Percentiles rank a stretch among this genome's conserved stretches.
phyloP scores from a whole-genome alignment of 2,888 invertebrate species.

The Cistogaster globosa region DNA sequence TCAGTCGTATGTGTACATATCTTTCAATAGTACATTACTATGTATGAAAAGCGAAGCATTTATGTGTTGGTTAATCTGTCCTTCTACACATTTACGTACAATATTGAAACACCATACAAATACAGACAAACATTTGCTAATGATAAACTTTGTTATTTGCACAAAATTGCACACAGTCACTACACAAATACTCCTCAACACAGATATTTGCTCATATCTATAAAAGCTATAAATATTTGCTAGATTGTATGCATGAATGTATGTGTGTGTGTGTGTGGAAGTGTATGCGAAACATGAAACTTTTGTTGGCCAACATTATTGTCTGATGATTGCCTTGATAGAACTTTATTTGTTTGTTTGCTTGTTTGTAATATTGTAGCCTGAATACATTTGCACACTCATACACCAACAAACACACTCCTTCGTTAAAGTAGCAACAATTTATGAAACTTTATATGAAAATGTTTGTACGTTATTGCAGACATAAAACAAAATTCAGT shows the following conservation, averaged over 20 bases:
- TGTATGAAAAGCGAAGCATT: not conserved
- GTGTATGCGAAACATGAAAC: constrained; percentile 26
- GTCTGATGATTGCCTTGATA: constrained; percentile 67
- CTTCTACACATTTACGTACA: constrained; percentile 28
- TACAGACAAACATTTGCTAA: constrained; percentile 41
- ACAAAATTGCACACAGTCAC: constrained; percentile 13
- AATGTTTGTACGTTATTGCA: constrained; percentile 7
- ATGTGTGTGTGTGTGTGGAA: constrained; percentile 5
- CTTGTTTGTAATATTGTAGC: not conserved
- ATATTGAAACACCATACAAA: constrained; percentile 3
- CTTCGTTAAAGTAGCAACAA: not conserved
- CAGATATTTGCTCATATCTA: too few relatives aligned
- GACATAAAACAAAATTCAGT: constrained; percentile 58
- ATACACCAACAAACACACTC: not conserved
- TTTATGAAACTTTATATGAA: constrained; percentile 6
- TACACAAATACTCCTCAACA: too few relatives aligned
- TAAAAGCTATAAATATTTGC: too few relatives aligned
- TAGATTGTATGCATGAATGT: not conserved
- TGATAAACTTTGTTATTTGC: constrained; percentile 49
- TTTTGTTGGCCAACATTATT: constrained; percentile 68
- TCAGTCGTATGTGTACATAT: not conserved
- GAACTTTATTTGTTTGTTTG: constrained; percentile 43
- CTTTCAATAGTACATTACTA: too few relatives aligned
- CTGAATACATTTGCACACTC: constrained; percentile 21
- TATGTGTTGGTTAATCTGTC: constrained; percentile 64